Percentiles rank a stretch among this genome's conserved stretches.
Conservation (phyloP, 2,113 vertebrate species). For the Glaucomys volans region DNA sequence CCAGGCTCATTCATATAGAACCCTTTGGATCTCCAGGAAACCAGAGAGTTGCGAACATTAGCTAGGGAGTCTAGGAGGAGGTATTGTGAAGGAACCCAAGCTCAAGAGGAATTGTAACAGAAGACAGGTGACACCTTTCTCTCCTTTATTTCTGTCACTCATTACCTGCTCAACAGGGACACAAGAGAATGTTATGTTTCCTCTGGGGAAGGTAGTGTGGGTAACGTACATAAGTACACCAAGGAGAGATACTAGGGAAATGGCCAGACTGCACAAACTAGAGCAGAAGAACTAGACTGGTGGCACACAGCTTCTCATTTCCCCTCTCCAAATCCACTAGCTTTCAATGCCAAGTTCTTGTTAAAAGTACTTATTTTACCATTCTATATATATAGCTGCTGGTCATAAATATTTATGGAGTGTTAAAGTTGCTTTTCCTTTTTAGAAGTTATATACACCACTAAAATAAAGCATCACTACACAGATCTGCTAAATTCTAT, state of each 20-base stretch:
- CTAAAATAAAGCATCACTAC: conserved; percentile 44
- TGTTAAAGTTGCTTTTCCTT: conserved; percentile 44
- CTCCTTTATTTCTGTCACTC: neutral
- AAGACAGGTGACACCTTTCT: neutral
- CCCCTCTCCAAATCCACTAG: conserved; percentile 22
- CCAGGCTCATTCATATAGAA: neutral
- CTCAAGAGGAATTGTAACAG: neutral
- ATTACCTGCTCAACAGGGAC: neutral
- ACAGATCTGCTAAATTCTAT: neutral
- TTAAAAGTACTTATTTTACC: conserved; percentile 40
- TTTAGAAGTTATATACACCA: conserved; percentile 27
- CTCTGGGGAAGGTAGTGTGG: neutral
- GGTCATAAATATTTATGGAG: conserved; percentile 44
- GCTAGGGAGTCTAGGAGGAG: neutral
- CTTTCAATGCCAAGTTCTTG: conserved; percentile 41
- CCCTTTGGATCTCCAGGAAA: neutral
- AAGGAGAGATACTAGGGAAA: neutral
- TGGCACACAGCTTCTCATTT: neutral
- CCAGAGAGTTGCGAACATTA: neutral
- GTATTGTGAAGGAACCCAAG: neutral
- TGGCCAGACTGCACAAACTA: neutral
- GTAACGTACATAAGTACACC: neutral
- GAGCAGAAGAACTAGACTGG: neutral
- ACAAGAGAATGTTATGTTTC: neutral
- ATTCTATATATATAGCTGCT: conserved; percentile 35